Conservation (phyloP, 2,888 invertebrate genomes). For the Hoplodrina ambigua region DNA sequence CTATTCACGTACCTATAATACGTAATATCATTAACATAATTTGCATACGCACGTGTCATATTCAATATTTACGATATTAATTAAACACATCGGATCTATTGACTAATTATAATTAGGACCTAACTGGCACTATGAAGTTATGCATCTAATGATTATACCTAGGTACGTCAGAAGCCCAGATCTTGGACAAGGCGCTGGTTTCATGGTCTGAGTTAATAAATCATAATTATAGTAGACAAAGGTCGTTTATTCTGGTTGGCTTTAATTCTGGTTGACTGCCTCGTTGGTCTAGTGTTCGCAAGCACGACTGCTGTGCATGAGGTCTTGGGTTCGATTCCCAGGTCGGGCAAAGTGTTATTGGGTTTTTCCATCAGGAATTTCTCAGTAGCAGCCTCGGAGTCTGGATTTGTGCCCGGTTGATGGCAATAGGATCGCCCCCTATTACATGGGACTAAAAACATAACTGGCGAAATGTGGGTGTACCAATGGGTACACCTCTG, state of each 20-base stretch:
- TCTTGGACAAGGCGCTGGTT: slow-evolving; percentile 48
- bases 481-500: too few species aligned
- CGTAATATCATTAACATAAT: slow-evolving; percentile 19
- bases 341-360: too few species aligned
- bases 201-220: slow-evolving; percentile 78
- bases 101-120: slow-evolving; percentile 36
- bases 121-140: slow-evolving; percentile 15
- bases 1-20: slow-evolving; percentile 5
- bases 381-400: too few species aligned
- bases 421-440: too few species aligned
- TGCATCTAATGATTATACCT: slow-evolving; percentile 7
- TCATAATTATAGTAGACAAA: slow-evolving; percentile 84
- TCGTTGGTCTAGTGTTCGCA: too few species aligned
- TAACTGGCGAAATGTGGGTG: too few species aligned
- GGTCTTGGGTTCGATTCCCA: too few species aligned
- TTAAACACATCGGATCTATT: slow-evolving; percentile 24
- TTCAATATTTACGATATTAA: slow-evolving; percentile 42
- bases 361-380: too few species aligned
- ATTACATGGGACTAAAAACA: too few species aligned
- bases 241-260: slow-evolving; percentile 83
- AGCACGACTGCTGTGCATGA: too few species aligned
- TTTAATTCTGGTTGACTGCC: too few species aligned
- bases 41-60: slow-evolving; percentile 12
- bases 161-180: slow-evolving; percentile 33
- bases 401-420: too few species aligned